Evolutionary conservation across 2,797 vertebrate genomes (phyloP), one percentile per base, ranked within the genome.

Genomic region (Aldrovandia affinis): DNA sequence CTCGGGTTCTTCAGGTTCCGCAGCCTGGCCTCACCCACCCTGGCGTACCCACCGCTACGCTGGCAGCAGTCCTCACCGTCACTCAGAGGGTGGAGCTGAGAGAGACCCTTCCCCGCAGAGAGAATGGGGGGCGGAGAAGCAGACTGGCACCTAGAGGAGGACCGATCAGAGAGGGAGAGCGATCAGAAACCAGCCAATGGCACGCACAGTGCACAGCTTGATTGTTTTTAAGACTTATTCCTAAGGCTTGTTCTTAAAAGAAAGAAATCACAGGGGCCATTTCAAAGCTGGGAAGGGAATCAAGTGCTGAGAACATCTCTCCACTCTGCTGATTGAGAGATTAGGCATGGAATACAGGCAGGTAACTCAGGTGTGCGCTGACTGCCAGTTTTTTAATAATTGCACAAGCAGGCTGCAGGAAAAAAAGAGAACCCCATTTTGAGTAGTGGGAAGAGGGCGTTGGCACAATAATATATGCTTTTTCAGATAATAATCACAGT

Each of bases 131-230:
- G 96, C 10, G 96, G 96, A 82, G 97, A 98, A 78, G 96, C 95
- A 78, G 98, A 97, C 86, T 96, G 97, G 93, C 96, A 98, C 97
- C 98, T 99, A 90, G 84, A 94, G 92, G 57, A 92, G 88, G 91
- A 87, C 82, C 89, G 81, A 88, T 85, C 89, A 84, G 92, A 30
- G 85, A 85, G 88, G 81, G 89, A 85, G 89, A 59, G 73, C 85
- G 81, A 80, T 89, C 84, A 88, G 88, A 93, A 86, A 92, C 83
- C 20, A 30, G 57, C 6, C 22, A 10, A 47, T n/a, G 39, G 70
- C 18, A 42, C 12, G 2, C 1, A 10, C 36, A 3, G 12, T 2
- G 18, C 5, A 5, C 68, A n/a, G n/a, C n/a, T n/a, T n/a, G n/a
- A n/a, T n/a, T n/a, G n/a, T n/a, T n/a, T n/a, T n/a, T n/a, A n/a